phyloP scores from a whole-genome alignment of 2,888 invertebrate species.

The Opisthograptis luteolata region DNA sequence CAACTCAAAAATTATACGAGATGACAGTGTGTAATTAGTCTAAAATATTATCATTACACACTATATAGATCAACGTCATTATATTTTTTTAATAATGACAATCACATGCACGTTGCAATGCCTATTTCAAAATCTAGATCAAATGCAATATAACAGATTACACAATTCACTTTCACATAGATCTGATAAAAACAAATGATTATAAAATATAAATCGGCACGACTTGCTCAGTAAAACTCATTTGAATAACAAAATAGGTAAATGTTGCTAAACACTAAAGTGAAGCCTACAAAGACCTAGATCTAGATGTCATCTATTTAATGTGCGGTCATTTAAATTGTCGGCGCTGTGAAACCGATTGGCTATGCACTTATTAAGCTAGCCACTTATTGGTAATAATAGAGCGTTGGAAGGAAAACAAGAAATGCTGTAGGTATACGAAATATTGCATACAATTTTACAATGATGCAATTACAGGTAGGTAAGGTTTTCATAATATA shows the following conservation, averaged over 20 bases:
- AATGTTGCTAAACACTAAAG: constrained; percentile 20
- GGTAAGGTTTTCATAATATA: no score
- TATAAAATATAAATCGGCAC: constrained; percentile 4
- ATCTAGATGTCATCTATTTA: constrained; percentile 17
- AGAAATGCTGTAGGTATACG: background rate
- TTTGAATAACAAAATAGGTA: constrained; percentile 20
- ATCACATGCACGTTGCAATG: background rate
- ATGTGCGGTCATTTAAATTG: constrained; percentile 26
- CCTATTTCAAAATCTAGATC: constrained; percentile 17
- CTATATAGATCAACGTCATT: no score
- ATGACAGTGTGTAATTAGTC: no score
- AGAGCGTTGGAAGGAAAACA: constrained; percentile 2
- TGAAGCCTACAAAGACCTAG: constrained; percentile 11
- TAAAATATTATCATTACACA: no score
- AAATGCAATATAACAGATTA: constrained; percentile 7
- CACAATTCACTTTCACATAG: constrained; percentile 17
- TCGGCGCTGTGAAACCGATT: constrained; percentile 21
- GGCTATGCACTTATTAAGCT: constrained; percentile 5
- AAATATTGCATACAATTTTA: no score
- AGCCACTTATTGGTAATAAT: no score
- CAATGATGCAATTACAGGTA: no score
- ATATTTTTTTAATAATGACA: background rate
- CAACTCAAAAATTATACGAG: background rate
- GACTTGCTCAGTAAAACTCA: constrained; percentile 10
- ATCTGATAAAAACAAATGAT: constrained; percentile 2